Conservation (phyloP, 2,888 invertebrate species). For the Apoda limacodes region DNA sequence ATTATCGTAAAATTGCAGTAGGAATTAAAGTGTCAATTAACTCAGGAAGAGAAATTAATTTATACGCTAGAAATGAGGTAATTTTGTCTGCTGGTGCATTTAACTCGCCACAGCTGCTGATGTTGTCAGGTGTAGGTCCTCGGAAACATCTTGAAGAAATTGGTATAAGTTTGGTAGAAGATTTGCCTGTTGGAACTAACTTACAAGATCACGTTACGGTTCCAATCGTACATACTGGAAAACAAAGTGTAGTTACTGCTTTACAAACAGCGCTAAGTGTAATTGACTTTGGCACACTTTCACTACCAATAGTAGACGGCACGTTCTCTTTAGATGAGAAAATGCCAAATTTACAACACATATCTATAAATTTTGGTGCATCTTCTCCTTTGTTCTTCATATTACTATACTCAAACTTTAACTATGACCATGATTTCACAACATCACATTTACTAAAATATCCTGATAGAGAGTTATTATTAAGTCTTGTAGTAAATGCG, state of each 20-base stretch:
- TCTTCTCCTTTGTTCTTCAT: conserved; percentile 11
- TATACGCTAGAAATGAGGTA: conserved; percentile 38
- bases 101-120: conserved; percentile 44
- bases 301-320: conserved; percentile 21
- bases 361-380: background rate
- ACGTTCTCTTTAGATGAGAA: conserved; percentile 17
- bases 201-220: conserved; percentile 50
- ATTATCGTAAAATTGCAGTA: conserved; percentile 22
- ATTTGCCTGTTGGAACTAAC: conserved; percentile 47
- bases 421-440: conserved; percentile 29
- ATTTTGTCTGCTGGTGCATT: conserved; percentile 47
- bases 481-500: conserved; percentile 15
- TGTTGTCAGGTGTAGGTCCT: conserved; percentile 49
- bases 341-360: conserved; percentile 36
- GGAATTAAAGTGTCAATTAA: conserved; percentile 32
- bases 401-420: conserved; percentile 46
- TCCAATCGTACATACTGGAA: conserved; percentile 32
- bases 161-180: conserved; percentile 29
- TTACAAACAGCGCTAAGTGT: conserved; percentile 30
- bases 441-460: conserved; percentile 31
- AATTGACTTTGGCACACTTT: conserved; percentile 41
- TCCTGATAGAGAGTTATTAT: background rate
- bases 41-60: conserved; percentile 24
- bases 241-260: conserved; percentile 26
- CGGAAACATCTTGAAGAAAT: conserved; percentile 29